Evolutionary conservation across 2,888 invertebrate genomes (phyloP).

Genomic region (Gastracanthus pulcherrimus): DNA sequence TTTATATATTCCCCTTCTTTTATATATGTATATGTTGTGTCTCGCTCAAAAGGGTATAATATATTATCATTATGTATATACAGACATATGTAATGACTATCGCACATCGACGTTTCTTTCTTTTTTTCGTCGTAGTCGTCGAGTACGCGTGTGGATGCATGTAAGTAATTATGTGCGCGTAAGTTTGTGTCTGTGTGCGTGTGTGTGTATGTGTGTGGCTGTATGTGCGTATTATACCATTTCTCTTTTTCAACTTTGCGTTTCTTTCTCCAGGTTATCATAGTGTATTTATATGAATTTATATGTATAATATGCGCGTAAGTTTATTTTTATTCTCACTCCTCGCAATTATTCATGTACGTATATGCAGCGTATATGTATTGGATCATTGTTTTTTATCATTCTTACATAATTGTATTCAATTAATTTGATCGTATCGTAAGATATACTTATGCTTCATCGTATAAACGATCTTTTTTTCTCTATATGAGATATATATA

Average conservation of each 20-base stretch:
- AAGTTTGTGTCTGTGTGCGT: too few species aligned
- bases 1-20: not conserved
- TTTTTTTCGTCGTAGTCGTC: not conserved
- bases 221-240: too few species aligned
- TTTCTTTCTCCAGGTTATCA: not conserved
- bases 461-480: conserved; percentile 24
- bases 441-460: not conserved
- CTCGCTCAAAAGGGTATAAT: conserved; percentile 42
- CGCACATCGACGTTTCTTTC: too few species aligned
- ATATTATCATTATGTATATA: conserved; percentile 39
- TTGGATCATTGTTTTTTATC: not conserved
- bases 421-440: conserved; percentile 15
- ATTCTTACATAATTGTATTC: conserved; percentile 9
- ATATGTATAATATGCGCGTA: conserved; percentile 21
- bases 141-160: too few species aligned
- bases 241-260: not conserved
- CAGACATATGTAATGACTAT: conserved; percentile 27
- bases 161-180: too few species aligned
- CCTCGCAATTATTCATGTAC: conserved; percentile 21
- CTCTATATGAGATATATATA: too few species aligned
- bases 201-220: too few species aligned
- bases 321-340: conserved; percentile 34
- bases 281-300: conserved; percentile 18
- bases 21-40: conserved; percentile 29
- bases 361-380: conserved; percentile 15